Conservation (phyloP, 1,140 invertebrate genomes). For the Coptotermes formosanus region DNA sequence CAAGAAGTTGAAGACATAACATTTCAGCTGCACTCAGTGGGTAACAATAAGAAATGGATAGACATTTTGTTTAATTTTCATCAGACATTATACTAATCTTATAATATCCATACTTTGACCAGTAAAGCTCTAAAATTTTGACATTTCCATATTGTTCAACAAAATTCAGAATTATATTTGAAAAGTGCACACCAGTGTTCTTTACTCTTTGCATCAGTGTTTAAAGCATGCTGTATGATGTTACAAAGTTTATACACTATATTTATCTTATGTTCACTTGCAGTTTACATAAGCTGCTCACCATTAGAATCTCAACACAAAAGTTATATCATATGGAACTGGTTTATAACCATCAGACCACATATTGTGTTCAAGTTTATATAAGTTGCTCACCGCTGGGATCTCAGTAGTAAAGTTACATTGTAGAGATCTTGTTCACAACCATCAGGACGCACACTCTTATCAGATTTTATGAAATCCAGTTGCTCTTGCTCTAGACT, state of each 20-base stretch:
- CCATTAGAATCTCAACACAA: no score
- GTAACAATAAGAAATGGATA: no score
- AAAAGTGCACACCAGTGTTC: neutral
- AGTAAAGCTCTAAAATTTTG: neutral
- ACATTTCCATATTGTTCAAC: neutral
- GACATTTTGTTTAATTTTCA: neutral
- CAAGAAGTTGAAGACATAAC: neutral
- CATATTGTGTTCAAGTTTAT: neutral
- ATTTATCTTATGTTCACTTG: neutral
- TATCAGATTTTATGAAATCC: constrained; percentile 63
- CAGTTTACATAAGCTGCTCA: no score
- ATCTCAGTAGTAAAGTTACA: constrained; percentile 52
- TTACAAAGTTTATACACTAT: constrained; percentile 23
- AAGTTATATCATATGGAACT: no score
- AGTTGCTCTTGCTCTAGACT: constrained; percentile 61
- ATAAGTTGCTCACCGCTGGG: constrained; percentile 22
- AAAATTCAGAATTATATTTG: no score
- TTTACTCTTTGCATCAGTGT: neutral
- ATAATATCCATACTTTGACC: neutral
- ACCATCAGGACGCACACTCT: constrained; percentile 70
- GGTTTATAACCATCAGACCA: no score
- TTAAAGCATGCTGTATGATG: neutral
- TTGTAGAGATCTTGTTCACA: constrained; percentile 68
- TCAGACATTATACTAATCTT: neutral
- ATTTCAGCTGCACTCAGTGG: no score